A percentile compares a stretch with the other conserved stretches of the same genome.
Conservation (phyloP, 2,113 vertebrate genomes). For the Paratilapia polleni region DNA sequence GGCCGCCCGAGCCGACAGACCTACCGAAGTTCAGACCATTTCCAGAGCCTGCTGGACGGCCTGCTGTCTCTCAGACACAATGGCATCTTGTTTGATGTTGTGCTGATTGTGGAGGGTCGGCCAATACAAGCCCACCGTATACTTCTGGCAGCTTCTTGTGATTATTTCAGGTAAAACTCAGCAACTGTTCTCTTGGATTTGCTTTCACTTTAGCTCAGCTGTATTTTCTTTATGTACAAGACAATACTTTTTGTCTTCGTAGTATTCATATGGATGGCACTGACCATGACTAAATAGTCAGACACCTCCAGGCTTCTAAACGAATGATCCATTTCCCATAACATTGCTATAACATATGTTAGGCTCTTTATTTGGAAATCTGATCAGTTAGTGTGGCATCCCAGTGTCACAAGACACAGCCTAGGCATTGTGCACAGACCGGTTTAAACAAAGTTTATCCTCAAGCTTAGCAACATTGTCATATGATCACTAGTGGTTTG, state of each 20-base stretch:
- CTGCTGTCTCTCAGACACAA: conserved; percentile 87
- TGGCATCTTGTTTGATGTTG: conserved; percentile 91
- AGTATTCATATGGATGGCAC: background rate
- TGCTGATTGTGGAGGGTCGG: conserved; percentile 90
- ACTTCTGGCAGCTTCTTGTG: conserved; percentile 93
- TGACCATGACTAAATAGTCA: background rate
- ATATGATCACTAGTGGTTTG: conserved; percentile 15
- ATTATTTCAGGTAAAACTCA: conserved; percentile 91
- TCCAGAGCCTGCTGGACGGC: conserved; percentile 88
- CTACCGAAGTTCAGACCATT: conserved; percentile 87
- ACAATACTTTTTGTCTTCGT: background rate
- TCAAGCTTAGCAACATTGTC: background rate
- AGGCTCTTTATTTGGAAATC: background rate
- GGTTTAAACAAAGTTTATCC: background rate
- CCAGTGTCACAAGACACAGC: background rate
- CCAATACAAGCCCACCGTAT: conserved; percentile 92
- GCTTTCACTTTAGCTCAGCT: background rate
- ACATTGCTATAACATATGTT: background rate
- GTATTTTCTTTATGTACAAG: background rate
- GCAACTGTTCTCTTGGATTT: background rate
- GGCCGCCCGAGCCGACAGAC: conserved; percentile 81
- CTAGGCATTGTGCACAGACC: background rate
- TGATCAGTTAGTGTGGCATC: background rate
- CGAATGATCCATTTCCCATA: background rate
- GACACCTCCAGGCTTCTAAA: background rate